These are phyloP conservation scores for Pseudolycoriella hygida DNA, from an alignment of 2,888 invertebrate genomes.

Conservation along the genomic window DNA sequence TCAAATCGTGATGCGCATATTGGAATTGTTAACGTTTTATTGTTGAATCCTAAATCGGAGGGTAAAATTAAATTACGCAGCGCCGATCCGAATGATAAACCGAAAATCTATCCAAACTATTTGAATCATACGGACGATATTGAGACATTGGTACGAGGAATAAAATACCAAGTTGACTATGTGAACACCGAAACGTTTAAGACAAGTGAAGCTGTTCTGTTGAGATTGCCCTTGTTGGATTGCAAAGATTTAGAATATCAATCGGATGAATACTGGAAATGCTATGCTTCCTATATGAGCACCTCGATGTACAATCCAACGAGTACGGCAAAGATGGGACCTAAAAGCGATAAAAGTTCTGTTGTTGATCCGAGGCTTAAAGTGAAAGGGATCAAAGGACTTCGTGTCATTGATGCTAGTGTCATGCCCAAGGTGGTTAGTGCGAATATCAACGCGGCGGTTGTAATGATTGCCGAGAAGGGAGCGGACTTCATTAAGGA, in stretches of 20 bases:
- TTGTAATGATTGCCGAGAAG: slow-evolving; percentile 75
- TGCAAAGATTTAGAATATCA: slow-evolving; percentile 17
- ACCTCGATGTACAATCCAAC: slow-evolving; percentile 50
- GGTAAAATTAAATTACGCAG: slow-evolving; percentile 34
- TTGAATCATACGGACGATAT: slow-evolving; percentile 35
- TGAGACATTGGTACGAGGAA: slow-evolving; percentile 24
- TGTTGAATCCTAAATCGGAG: slow-evolving; percentile 30
- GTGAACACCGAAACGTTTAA: slow-evolving; percentile 27
- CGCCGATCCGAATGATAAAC: slow-evolving; percentile 36
- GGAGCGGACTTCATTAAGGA: slow-evolving; percentile 38
- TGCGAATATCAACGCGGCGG: slow-evolving; percentile 69
- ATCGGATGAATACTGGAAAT: slow-evolving; percentile 41
- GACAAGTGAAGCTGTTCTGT: slow-evolving; percentile 18
- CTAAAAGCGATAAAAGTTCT: slow-evolving; percentile 34
- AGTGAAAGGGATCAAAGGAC: slow-evolving; percentile 41
- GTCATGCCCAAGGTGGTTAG: slow-evolving; percentile 60
- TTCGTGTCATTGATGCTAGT: slow-evolving; percentile 57
- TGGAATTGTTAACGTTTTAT: slow-evolving; percentile 25
- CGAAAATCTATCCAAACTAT: slow-evolving; percentile 43
- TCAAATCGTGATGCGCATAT: slow-evolving; percentile 21
- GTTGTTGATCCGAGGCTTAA: slow-evolving; percentile 49
- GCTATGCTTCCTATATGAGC: slow-evolving; percentile 44
- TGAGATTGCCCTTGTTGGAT: slow-evolving; percentile 15
- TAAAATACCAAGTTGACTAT: slow-evolving; percentile 21
- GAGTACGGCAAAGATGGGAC: slow-evolving; percentile 58